These are phyloP conservation scores for Melanophora roralis DNA, from an alignment of 2,888 invertebrate species.

Conservation along the genomic window DNA sequence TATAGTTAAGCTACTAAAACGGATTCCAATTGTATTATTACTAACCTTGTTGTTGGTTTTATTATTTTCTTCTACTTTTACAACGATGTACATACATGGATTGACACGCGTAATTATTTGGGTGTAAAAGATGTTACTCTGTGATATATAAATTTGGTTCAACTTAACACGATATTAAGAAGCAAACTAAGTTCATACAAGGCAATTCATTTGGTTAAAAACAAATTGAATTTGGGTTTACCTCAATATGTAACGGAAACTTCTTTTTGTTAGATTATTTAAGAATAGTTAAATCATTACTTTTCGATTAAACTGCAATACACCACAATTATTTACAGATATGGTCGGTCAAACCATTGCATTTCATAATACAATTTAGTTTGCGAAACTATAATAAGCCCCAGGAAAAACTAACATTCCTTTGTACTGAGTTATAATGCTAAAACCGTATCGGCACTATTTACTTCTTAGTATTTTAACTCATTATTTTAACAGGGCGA, in stretches of 20 bases:
- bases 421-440: too few relatives aligned
- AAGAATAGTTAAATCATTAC: too few relatives aligned
- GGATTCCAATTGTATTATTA: constrained; percentile 32
- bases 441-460: too few relatives aligned
- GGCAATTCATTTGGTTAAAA: constrained; percentile 7
- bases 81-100: constrained; percentile 48
- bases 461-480: too few relatives aligned
- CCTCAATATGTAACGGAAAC: not conserved
- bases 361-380: too few relatives aligned
- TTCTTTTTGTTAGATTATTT: not conserved
- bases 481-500: too few relatives aligned
- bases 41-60: constrained; percentile 31
- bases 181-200: not conserved
- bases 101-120: constrained; percentile 72
- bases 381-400: too few relatives aligned
- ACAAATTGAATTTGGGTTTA: not conserved
- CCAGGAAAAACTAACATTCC: too few relatives aligned
- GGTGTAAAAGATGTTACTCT: constrained; percentile 65
- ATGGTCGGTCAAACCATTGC: too few relatives aligned
- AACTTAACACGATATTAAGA: constrained; percentile 15
- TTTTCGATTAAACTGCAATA: too few relatives aligned
- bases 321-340: too few relatives aligned
- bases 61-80: not conserved
- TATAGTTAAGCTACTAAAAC: constrained; percentile 53
- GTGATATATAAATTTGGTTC: constrained; percentile 60